Evolutionary conservation across 2,113 vertebrate genomes (phyloP).

Genomic region (Cottus gobio): DNA sequence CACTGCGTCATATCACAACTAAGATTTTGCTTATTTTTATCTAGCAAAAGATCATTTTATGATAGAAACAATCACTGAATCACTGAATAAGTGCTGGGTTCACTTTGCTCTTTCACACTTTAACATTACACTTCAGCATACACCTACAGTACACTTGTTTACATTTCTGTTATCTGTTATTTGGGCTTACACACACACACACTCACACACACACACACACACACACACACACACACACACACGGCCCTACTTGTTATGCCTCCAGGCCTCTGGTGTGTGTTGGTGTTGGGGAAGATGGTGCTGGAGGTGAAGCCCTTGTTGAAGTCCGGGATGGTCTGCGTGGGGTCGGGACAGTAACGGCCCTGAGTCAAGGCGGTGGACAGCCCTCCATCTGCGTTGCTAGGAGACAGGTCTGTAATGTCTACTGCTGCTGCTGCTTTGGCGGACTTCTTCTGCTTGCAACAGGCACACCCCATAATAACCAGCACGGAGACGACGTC

Average conservation of each 20-base stretch:
- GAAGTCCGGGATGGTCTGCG: conserved; percentile 75
- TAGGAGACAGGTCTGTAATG: conserved; percentile 54
- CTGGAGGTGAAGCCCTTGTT: conserved; percentile 69
- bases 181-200: conserved; percentile 5
- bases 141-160: too few species aligned
- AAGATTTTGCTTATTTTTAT: not conserved
- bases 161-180: too few species aligned
- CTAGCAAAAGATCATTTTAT: not conserved
- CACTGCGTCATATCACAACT: not conserved
- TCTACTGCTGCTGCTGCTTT: conserved; percentile 71
- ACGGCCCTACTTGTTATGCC: conserved; percentile 78
- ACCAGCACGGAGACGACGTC: conserved; percentile 65
- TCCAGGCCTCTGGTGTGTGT: conserved; percentile 61
- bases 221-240: conserved; percentile 16
- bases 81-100: not conserved
- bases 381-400: conserved; percentile 58
- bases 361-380: conserved; percentile 34
- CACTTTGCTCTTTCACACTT: too few species aligned
- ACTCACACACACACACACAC: conserved; percentile 13
- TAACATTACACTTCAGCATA: too few species aligned
- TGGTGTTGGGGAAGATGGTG: conserved; percentile 63
- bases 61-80: not conserved
- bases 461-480: conserved; percentile 93
- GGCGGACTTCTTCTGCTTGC: conserved; percentile 86
- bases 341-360: conserved; percentile 88